These are phyloP conservation scores for Hippocampus comes DNA, from an alignment of 2,113 vertebrate species.

Conservation along the genomic window DNA sequence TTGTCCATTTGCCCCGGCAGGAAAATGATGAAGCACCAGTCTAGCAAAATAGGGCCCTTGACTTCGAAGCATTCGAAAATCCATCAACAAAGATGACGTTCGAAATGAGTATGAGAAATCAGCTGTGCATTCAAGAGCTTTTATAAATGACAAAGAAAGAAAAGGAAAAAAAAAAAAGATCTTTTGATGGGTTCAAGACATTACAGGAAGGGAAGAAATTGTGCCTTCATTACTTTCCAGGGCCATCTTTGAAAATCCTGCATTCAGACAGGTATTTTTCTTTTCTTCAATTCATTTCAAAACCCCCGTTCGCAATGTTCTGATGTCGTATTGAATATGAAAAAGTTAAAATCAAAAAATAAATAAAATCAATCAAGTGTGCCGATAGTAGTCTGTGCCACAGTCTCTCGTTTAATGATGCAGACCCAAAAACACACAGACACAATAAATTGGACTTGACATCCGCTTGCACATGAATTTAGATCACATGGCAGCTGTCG, in stretches of 20 bases:
- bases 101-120: neutral
- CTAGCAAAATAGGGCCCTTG: no score
- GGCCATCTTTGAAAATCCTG: neutral
- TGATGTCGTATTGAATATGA: neutral
- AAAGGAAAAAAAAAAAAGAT: neutral
- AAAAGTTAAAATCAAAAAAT: neutral
- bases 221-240: neutral
- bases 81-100: no score
- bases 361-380: neutral
- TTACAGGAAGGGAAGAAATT: neutral
- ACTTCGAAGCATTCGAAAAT: no score
- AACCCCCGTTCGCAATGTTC: neutral
- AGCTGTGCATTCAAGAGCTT: neutral
- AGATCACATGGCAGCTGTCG: neutral
- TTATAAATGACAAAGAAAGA: neutral
- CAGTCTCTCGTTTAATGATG: neutral
- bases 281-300: neutral
- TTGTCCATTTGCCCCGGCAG: no score
- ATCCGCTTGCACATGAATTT: slow-evolving; percentile 10
- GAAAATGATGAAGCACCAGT: no score
- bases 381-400: neutral
- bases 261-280: neutral
- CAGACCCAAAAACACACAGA: neutral
- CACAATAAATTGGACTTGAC: slow-evolving; percentile 14
- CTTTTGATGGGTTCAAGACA: neutral